Evolutionary conservation across 2,113 vertebrate species (phyloP), one percentile per base, ranked within the genome.

Genomic region (Xyrauchen texanus): DNA sequence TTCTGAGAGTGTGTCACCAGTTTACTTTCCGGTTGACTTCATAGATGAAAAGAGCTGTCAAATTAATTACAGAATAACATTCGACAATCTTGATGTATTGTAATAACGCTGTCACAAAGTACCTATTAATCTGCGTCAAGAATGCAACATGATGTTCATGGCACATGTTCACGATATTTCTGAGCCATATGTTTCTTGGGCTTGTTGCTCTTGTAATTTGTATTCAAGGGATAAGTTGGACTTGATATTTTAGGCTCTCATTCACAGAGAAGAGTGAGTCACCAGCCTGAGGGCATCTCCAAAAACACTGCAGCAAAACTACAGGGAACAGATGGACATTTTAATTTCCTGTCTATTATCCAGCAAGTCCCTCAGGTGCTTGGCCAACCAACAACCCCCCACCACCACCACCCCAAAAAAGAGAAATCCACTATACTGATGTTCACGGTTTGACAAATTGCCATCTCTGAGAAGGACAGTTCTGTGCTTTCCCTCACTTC

Each of bases 401-500:
- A 1, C 21, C 21, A 34, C 1, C 21, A 1, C 21, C 76, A 13
- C 11, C 34, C 34, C 34, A 8, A 45, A 44, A 70, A 70, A 10
- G 21, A 34, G 21, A 34, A 70, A 70, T 70, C 51, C 12, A 71
- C 45, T 65, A 3, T 52, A 57, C 16, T 71, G 34, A 44, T 6
- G 7, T 71, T 34, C 12, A 3, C 57, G 34, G 4, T 55, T 71
- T 71, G 34, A 44, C n/a, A 71, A 4, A 34, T 55, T 45, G 57
- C 6, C 42, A 73, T 44, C 45, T 11, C 7, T 73, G n/a, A 42
- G 34, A 60, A 58, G 12, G 12, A 34, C 6, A n/a, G 46, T 49
- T 68, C n/a, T 3, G 3, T 34, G 21, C n/a, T 12, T 34, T 9
- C 21, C 12, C 42, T 93, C 91, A 96, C 68, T 91, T 94, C 79